These are phyloP conservation scores for Microcebus lehilahytsara DNA, from an alignment of 2,113 vertebrate species.

Conservation along the genomic window DNA sequence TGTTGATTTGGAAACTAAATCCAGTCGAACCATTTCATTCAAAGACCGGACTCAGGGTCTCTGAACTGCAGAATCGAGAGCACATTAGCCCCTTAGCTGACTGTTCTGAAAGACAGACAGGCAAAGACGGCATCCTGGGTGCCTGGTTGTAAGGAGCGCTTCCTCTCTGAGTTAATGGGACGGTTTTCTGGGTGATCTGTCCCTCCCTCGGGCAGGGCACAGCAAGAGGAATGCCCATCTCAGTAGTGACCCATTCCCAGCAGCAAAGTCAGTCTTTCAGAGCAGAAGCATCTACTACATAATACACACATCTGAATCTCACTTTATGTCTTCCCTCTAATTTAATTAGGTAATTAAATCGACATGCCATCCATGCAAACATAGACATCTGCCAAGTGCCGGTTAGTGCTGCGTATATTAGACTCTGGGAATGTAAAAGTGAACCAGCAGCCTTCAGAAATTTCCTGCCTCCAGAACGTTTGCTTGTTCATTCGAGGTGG, in stretches of 20 bases:
- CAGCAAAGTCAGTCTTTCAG: neutral
- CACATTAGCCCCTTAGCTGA: too few relatives aligned
- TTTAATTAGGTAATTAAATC: neutral
- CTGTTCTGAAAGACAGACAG: neutral
- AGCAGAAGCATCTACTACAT: neutral
- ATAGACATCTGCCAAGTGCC: neutral
- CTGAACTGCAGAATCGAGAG: neutral
- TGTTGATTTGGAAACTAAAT: neutral
- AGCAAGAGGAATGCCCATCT: neutral
- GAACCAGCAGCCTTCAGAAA: neutral
- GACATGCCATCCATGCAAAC: neutral
- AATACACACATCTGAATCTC: neutral
- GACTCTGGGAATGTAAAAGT: neutral
- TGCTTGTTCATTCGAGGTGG: neutral
- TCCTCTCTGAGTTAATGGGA: accelerated
- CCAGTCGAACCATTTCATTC: neutral
- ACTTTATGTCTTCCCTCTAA: neutral
- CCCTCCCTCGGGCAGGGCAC: accelerated
- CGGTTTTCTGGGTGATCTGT: accelerated
- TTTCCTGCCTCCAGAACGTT: neutral
- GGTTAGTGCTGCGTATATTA: neutral
- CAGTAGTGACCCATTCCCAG: accelerated
- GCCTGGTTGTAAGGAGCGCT: accelerated
- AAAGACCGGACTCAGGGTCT: neutral
- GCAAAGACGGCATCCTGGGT: neutral